phyloP scores from a whole-genome alignment of 1,140 invertebrate species.

The Uloborus diversus region DNA sequence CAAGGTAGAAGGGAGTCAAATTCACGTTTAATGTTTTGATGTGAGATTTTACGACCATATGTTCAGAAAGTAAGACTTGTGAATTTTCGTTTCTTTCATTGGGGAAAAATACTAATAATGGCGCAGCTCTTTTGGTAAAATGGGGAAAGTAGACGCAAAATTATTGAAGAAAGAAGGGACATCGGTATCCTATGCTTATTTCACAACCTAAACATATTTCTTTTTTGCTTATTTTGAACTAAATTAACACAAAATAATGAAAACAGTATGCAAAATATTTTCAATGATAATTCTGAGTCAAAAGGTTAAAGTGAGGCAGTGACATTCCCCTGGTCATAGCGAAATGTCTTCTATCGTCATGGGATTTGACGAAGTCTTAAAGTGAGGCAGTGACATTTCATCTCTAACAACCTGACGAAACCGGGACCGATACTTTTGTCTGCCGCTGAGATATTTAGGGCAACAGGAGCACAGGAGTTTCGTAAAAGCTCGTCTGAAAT shows the following conservation, averaged over 20 bases:
- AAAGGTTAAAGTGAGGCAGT: background rate
- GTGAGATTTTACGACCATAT: too few species aligned
- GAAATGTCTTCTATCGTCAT: slow-evolving; percentile 35
- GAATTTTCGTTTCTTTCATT: too few species aligned
- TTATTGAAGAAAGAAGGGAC: background rate
- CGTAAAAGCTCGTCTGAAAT: slow-evolving; percentile 80
- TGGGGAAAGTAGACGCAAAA: too few species aligned
- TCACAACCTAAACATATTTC: background rate
- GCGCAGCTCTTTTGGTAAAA: too few species aligned
- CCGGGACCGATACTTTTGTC: slow-evolving; percentile 16
- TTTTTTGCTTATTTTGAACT: background rate
- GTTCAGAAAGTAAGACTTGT: too few species aligned
- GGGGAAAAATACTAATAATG: too few species aligned
- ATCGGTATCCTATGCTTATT: background rate
- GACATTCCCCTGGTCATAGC: slow-evolving; percentile 2
- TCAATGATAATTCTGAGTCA: background rate
- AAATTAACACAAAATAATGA: background rate
- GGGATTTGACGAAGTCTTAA: slow-evolving; percentile 8
- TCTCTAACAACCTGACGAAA: slow-evolving; percentile 38
- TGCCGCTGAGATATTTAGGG: slow-evolving; percentile 25
- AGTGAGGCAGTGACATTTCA: slow-evolving; percentile 24
- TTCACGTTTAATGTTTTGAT: too few species aligned
- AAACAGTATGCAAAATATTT: background rate
- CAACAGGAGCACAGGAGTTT: slow-evolving; percentile 61
- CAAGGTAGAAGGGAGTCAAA: too few species aligned